Percentiles rank a stretch among this genome's conserved stretches.
These are phyloP conservation scores for Cabera pusaria DNA, from an alignment of 2,888 invertebrate species.

Conservation along the genomic window DNA sequence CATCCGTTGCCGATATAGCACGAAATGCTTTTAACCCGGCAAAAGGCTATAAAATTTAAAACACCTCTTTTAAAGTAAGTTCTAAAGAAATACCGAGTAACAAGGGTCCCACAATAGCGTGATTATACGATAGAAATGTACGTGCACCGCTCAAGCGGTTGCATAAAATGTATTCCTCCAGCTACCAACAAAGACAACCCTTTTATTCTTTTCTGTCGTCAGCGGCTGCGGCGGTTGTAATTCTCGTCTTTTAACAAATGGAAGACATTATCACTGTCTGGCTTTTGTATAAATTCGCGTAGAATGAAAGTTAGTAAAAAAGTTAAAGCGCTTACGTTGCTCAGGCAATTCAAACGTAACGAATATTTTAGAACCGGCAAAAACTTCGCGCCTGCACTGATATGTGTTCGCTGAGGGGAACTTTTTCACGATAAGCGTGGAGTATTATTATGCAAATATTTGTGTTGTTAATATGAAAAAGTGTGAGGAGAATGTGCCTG, in stretches of 20 bases:
- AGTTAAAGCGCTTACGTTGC: slow-evolving; percentile 65
- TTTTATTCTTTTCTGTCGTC: slow-evolving; percentile 73
- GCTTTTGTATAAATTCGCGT: slow-evolving; percentile 77
- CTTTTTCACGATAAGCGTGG: slow-evolving; percentile 42
- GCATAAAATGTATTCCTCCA: slow-evolving; percentile 69
- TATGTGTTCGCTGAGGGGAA: slow-evolving; percentile 40
- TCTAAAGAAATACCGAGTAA: slow-evolving; percentile 41
- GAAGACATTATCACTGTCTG: slow-evolving; percentile 75
- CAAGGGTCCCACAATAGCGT: slow-evolving; percentile 49
- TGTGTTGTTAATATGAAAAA: slow-evolving; percentile 28
- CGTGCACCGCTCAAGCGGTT: slow-evolving; percentile 50
- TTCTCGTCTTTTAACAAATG: slow-evolving; percentile 77
- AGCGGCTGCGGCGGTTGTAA: slow-evolving; percentile 61
- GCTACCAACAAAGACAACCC: slow-evolving; percentile 67
- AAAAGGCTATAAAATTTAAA: slow-evolving; percentile 40
- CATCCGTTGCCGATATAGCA: slow-evolving; percentile 23
- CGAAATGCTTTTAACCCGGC: slow-evolving; percentile 30
- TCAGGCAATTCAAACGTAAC: slow-evolving; percentile 62
- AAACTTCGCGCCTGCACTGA: slow-evolving; percentile 44
- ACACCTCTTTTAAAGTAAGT: slow-evolving; percentile 34
- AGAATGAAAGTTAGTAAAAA: slow-evolving; percentile 69
- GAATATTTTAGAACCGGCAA: slow-evolving; percentile 53
- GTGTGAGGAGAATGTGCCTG: slow-evolving; percentile 11
- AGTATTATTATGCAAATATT: slow-evolving; percentile 37
- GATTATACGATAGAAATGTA: slow-evolving; percentile 58